Conservation (phyloP, 2,888 invertebrate genomes). For the Acleris emargana region DNA sequence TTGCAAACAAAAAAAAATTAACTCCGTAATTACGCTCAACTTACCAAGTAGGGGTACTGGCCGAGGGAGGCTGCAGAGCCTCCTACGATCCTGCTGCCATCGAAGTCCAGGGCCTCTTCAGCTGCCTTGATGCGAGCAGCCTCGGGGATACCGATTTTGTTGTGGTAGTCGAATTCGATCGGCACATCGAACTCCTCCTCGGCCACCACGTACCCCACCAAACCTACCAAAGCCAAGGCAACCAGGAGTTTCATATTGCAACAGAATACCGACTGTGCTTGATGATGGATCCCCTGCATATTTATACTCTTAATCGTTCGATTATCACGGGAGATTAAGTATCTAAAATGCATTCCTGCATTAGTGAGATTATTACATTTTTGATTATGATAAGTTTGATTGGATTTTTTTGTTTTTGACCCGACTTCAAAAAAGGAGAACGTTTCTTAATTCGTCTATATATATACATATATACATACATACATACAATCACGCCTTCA, state of each 20-base stretch:
- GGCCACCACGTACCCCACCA: constrained; percentile 16
- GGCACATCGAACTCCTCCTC: constrained; percentile 40
- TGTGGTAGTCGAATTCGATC: constrained; percentile 35
- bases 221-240: constrained; percentile 28
- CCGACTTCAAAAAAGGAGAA: too few species aligned
- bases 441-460: too few species aligned
- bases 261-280: constrained; percentile 1
- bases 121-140: constrained; percentile 33
- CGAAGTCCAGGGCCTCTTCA: constrained; percentile 36
- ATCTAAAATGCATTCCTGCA: neutral
- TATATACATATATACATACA: too few species aligned
- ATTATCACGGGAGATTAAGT: neutral
- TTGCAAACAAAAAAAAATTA: too few species aligned
- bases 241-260: constrained; percentile 28
- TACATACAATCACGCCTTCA: too few species aligned
- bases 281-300: neutral
- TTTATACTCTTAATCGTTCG: neutral
- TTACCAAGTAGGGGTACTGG: constrained; percentile 37
- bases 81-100: constrained; percentile 32
- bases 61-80: constrained; percentile 35
- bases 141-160: constrained; percentile 16
- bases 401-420: too few species aligned
- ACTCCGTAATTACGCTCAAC: neutral
- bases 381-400: neutral
- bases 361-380: neutral